Percentiles rank a stretch among this genome's conserved stretches.
These are phyloP conservation scores for Tenodera sinensis DNA, from an alignment of 2,888 invertebrate genomes.

Conservation along the genomic window DNA sequence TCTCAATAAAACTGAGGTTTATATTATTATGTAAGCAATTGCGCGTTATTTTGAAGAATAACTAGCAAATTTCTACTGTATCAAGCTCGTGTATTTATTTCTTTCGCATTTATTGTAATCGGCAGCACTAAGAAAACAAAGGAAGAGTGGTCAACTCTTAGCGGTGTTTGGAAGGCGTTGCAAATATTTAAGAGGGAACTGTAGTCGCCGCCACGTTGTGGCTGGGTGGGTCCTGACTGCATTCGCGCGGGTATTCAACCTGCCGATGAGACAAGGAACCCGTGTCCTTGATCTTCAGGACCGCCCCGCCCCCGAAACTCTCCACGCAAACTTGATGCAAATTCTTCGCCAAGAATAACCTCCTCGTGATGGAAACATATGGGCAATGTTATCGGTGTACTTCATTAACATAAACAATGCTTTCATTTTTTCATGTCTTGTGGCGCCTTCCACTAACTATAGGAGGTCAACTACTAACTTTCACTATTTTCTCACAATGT, in stretches of 20 bases:
- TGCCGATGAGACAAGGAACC: slow-evolving; percentile 5
- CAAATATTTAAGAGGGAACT: neutral
- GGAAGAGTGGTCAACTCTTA: neutral
- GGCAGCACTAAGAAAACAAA: no score
- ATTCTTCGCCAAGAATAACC: neutral
- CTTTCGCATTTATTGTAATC: no score
- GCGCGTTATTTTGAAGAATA: no score
- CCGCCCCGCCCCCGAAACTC: neutral
- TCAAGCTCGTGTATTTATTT: no score
- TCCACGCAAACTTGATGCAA: neutral
- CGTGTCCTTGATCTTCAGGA: slow-evolving; percentile 7
- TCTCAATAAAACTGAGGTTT: no score
- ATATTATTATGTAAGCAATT: no score
- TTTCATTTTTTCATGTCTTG: no score
- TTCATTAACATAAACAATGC: neutral
- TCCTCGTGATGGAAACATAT: neutral
- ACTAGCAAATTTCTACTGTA: no score
- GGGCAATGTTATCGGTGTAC: neutral
- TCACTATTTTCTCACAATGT: no score
- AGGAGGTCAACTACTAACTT: no score
- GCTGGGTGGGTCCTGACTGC: slow-evolving; percentile 7
- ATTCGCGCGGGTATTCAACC: slow-evolving; percentile 10
- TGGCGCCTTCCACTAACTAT: no score
- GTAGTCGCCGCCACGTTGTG: neutral
- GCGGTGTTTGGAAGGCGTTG: neutral